Evolutionary conservation across 2,888 invertebrate species (phyloP).

Genomic region (Flexamia atlantica): DNA sequence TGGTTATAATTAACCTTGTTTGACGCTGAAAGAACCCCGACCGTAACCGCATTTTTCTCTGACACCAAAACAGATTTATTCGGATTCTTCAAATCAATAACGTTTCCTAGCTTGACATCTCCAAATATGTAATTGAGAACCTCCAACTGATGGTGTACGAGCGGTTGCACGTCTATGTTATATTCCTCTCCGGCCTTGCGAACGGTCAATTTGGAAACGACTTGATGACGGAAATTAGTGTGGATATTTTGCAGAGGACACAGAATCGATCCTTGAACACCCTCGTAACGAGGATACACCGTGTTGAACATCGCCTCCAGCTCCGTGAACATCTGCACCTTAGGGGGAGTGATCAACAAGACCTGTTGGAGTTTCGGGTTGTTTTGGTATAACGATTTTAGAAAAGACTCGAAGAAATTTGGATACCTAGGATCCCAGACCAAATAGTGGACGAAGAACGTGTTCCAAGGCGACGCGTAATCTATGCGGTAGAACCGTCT

Average conservation of each 20-base stretch:
- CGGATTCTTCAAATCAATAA: background rate
- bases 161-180: slow-evolving; percentile 37
- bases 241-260: background rate
- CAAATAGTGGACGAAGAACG: background rate
- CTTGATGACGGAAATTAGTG: background rate
- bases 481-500: background rate
- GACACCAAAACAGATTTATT: background rate
- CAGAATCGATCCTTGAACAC: background rate
- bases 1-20: slow-evolving; percentile 16
- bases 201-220: background rate
- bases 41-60: slow-evolving; percentile 4
- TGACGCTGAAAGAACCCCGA: background rate
- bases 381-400: slow-evolving; percentile 6
- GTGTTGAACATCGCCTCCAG: background rate
- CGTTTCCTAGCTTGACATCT: slow-evolving; percentile 18
- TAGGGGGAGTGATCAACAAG: background rate
- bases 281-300: background rate
- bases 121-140: slow-evolving; percentile 20
- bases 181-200: slow-evolving; percentile 34
- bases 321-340: background rate
- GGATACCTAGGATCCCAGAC: slow-evolving; percentile 22
- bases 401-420: background rate
- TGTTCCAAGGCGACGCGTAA: slow-evolving; percentile 14
- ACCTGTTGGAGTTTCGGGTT: background rate
- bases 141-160: background rate